Base-by-base conservation (phyloP, 2,888 invertebrate species). In the Epiblema foenella region DNA sequence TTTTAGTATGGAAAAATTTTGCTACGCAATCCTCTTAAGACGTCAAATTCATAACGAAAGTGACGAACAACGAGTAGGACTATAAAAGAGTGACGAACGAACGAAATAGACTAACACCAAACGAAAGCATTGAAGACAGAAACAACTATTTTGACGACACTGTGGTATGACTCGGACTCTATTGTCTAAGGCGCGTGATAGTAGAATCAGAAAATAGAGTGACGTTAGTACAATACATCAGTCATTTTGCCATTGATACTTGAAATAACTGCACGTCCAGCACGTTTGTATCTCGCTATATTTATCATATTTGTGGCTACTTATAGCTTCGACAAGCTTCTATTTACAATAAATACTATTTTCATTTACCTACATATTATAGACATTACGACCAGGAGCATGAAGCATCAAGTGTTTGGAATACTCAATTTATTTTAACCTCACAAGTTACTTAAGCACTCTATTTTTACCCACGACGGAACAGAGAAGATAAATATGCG, bases 251-350 rank as follows among this genome's bases (percentile, higher is more conserved):
- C 46, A 70, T 65, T 59, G 15, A 69, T 51, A 65, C 64, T 58
- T 58, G 18, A 64, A 57, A 59, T 60, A 60, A 54, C 52, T 69
- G 70, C 70, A 70, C 70, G 65, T 70, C 70, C 65, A 60, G 70
- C 70, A 70, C 70, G 17, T 52, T 56, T 65, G 42, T 42, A 39
- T 66, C 29, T 56, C 63, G 52, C 37, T 63, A n/a, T 64, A 3
- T 24, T 24, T 24, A 33, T 62, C 59, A 59, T 49, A 39, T 59
- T 52, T 42, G 51, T 58, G 51, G 58, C 57, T 58, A 3, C 58
- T 49, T 2, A 10, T 33, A 24, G 8, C 8, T 29, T 29, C 17
- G 37, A 37, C n/a, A 51, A 17, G 37, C 63, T 63, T 63, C 12
- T 63, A 63, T 63, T 63, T 63, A 63, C 63, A 37, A 63, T 49